phyloP scores from a whole-genome alignment of 2,888 invertebrate genomes.

The Drosophila pegasa region DNA sequence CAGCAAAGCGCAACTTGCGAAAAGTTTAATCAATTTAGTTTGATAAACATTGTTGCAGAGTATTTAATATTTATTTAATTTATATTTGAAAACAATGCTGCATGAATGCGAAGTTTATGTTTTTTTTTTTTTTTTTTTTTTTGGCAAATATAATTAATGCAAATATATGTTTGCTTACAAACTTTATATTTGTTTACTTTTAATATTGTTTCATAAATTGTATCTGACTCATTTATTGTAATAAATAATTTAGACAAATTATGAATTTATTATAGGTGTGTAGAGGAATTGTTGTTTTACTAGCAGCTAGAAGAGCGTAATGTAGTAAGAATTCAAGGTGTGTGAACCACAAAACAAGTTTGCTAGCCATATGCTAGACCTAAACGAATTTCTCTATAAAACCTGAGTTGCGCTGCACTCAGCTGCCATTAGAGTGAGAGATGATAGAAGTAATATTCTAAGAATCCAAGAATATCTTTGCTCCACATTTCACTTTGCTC shows the following conservation, averaged over 20 bases:
- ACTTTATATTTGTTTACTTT: not conserved
- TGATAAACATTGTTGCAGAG: not conserved
- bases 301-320: not conserved
- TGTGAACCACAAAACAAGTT: too few species aligned
- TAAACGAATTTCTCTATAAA: too few species aligned
- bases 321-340: too few species aligned
- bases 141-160: not conserved
- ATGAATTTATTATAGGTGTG: not conserved
- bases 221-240: not conserved
- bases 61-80: conserved; percentile 2
- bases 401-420: too few species aligned
- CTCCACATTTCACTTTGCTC: not conserved
- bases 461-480: not conserved
- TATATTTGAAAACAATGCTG: not conserved
- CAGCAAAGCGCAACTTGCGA: not conserved
- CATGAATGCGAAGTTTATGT: not conserved
- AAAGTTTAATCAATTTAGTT: conserved; percentile 11
- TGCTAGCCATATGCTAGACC: too few species aligned
- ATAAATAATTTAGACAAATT: not conserved
- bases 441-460: too few species aligned
- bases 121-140: too few species aligned
- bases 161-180: not conserved
- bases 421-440: too few species aligned
- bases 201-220: too few species aligned
- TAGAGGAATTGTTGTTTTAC: too few species aligned